Conservation (phyloP, 2,113 vertebrate species). For the Hippocampus abdominalis region DNA sequence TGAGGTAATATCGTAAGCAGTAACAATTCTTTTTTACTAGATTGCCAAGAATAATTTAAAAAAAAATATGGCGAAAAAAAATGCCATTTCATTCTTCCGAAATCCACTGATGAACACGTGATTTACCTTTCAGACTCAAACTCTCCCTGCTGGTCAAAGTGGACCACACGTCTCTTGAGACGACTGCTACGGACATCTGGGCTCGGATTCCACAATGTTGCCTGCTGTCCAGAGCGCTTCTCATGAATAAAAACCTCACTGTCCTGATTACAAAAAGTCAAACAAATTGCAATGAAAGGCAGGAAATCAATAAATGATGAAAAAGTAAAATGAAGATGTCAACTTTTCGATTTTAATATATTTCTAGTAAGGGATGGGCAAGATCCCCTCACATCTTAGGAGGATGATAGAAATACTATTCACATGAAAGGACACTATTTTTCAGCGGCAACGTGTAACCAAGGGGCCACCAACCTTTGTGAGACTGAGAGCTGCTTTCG, state of each 20-base stretch:
- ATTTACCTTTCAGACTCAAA: conserved; percentile 90
- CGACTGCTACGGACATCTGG: conserved; percentile 79
- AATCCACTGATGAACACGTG: no score
- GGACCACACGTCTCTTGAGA: conserved; percentile 84
- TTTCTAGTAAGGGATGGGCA: no score
- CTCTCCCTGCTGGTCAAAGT: conserved; percentile 81
- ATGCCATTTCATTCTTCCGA: background rate
- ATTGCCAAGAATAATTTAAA: background rate
- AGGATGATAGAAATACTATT: no score
- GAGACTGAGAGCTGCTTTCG: no score
- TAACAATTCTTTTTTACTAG: background rate
- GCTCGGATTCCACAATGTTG: conserved; percentile 84
- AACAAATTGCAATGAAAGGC: background rate
- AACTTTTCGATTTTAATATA: no score
- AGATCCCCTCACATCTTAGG: no score
- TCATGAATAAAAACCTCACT: conserved; percentile 85
- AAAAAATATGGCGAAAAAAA: background rate
- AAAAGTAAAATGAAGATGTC: background rate
- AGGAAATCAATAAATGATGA: background rate
- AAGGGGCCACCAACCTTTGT: no score
- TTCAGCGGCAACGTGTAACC: no score
- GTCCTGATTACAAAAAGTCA: conserved; percentile 73
- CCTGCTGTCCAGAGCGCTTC: conserved; percentile 67
- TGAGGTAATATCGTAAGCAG: background rate
- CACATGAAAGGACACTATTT: no score